Conservation (phyloP, 2,113 vertebrate species). For the Oxyura jamaicensis region DNA sequence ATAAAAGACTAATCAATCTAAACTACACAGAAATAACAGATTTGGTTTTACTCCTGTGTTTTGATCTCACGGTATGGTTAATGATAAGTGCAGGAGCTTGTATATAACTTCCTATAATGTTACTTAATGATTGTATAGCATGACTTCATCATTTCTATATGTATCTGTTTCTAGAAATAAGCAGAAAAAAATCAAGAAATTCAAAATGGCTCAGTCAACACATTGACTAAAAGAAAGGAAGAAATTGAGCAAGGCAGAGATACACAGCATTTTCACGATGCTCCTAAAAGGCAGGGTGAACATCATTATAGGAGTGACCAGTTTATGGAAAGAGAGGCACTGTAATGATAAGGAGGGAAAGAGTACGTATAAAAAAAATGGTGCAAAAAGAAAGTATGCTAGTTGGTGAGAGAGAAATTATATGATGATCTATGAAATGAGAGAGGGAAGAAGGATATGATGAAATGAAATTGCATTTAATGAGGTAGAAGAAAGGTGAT, state of each 20-base stretch:
- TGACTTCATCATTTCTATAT: background rate
- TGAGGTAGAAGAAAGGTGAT: conserved; percentile 71
- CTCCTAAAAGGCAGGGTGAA: background rate
- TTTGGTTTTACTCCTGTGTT: background rate
- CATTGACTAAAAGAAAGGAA: background rate
- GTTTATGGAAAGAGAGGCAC: background rate
- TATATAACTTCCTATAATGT: background rate
- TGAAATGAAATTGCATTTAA: conserved; percentile 64
- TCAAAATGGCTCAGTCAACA: background rate
- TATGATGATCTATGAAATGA: conserved; percentile 60
- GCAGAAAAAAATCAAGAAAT: background rate
- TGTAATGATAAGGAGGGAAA: conserved; percentile 6
- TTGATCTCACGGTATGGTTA: background rate
- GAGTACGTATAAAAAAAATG: background rate
- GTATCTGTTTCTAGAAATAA: background rate
- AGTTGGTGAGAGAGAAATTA: conserved; percentile 24
- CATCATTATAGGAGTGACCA: background rate
- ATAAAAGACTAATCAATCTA: background rate
- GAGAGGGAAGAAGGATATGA: conserved; percentile 41
- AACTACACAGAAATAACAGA: background rate
- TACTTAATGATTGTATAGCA: background rate
- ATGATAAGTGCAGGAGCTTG: background rate
- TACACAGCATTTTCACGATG: background rate
- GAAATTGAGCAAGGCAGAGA: background rate
- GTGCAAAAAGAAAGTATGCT: background rate